phyloP scores from a whole-genome alignment of 2,888 invertebrate genomes.

The Seladonia tumulorum region DNA sequence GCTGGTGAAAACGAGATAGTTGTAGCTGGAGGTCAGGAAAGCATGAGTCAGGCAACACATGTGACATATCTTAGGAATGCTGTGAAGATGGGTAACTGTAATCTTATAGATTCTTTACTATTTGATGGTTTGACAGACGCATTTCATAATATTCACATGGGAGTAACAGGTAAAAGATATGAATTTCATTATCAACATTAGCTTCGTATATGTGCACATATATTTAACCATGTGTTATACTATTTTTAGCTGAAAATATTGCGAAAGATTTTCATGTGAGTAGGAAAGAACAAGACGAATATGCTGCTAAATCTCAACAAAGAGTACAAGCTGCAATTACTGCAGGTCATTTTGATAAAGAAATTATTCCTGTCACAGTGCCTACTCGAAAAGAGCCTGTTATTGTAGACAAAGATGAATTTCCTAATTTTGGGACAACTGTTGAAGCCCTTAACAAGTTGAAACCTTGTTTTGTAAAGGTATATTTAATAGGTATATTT shows the following conservation, averaged over 20 bases:
- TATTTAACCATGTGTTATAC: not conserved
- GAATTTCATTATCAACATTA: constrained; percentile 1
- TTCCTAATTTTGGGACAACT: constrained; percentile 87
- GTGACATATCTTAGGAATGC: constrained; percentile 87
- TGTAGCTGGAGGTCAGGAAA: constrained; percentile 93
- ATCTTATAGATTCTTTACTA: constrained; percentile 88
- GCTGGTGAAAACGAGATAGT: constrained; percentile 88
- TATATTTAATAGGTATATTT: too few species aligned
- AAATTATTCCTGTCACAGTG: constrained; percentile 89
- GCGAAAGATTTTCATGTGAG: constrained; percentile 88
- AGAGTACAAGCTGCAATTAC: constrained; percentile 87
- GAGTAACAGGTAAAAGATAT: constrained; percentile 88
- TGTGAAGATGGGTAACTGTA: constrained; percentile 88
- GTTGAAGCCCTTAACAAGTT: constrained; percentile 87
- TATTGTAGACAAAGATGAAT: constrained; percentile 88
- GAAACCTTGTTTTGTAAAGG: constrained; percentile 88
- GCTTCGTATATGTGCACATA: not conserved
- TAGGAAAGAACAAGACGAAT: constrained; percentile 89
- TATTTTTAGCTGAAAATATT: constrained; percentile 89
- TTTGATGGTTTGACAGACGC: constrained; percentile 91
- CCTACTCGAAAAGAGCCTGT: constrained; percentile 84
- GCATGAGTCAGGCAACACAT: constrained; percentile 92
- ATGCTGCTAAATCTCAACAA: constrained; percentile 89
- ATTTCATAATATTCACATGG: constrained; percentile 91
- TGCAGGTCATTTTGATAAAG: constrained; percentile 88